These are phyloP conservation scores for Saturnia japonica DNA, from an alignment of 2,888 invertebrate species.

Conservation along the genomic window DNA sequence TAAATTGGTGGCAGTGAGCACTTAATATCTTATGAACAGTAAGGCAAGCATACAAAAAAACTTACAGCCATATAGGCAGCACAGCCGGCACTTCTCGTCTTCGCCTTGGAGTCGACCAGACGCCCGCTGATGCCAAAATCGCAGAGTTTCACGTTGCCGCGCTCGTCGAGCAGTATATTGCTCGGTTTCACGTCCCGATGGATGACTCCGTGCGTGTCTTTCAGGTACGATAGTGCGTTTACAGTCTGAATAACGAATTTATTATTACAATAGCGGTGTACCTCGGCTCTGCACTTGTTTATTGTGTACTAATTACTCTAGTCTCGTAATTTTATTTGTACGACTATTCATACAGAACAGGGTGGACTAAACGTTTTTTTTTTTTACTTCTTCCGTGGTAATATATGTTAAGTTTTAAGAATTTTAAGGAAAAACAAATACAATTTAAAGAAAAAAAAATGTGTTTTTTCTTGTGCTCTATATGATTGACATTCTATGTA, in stretches of 20 bases:
- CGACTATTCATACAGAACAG: too few species aligned
- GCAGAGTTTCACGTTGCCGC: slow-evolving; percentile 97
- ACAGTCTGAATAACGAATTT: slow-evolving; percentile 86
- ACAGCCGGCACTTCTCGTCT: slow-evolving; percentile 97
- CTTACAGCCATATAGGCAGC: slow-evolving; percentile 99
- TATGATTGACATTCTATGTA: too few species aligned
- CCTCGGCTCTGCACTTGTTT: too few species aligned
- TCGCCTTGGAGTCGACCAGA: slow-evolving; percentile 98
- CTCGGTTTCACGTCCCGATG: slow-evolving; percentile 99
- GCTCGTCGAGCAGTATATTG: slow-evolving; percentile 97
- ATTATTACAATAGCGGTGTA: not conserved
- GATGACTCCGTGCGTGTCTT: slow-evolving; percentile 98
- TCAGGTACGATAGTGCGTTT: slow-evolving; percentile 97
- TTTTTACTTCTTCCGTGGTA: too few species aligned
- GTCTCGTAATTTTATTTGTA: too few species aligned
- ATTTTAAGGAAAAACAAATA: too few species aligned
- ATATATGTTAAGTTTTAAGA: too few species aligned
- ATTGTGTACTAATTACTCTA: too few species aligned
- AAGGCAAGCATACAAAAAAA: slow-evolving; percentile 38
- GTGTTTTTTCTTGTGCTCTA: too few species aligned
- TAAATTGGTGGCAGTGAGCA: not conserved
- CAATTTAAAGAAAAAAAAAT: too few species aligned
- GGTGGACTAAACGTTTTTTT: too few species aligned
- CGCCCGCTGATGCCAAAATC: slow-evolving; percentile 99
- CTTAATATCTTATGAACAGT: not conserved